Evolutionary conservation across 2,113 vertebrate genomes (phyloP).

Genomic region (Sitta europaea): DNA sequence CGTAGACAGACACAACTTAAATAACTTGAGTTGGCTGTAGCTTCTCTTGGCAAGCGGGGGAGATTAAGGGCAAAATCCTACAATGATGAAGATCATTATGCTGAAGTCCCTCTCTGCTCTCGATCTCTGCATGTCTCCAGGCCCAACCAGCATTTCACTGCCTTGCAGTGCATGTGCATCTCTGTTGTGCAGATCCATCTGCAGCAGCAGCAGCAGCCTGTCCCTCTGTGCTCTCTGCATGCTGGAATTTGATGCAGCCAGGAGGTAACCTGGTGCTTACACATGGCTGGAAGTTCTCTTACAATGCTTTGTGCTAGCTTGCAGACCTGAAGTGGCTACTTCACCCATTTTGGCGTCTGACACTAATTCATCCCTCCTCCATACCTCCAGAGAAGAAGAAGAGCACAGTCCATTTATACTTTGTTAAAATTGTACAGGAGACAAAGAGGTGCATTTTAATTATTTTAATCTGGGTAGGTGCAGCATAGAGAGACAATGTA

Average conservation of each 20-base stretch:
- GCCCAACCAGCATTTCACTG: rapidly evolving
- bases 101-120: background rate
- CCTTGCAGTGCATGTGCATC: background rate
- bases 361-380: background rate
- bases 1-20: background rate
- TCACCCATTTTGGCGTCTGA: background rate
- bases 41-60: background rate
- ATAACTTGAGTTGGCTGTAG: background rate
- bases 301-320: background rate
- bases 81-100: background rate
- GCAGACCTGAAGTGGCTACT: background rate
- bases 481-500: background rate
- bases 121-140: background rate
- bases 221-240: background rate
- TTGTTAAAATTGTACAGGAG: background rate
- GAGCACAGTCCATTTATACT: background rate
- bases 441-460: background rate
- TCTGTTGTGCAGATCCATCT: background rate
- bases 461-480: background rate
- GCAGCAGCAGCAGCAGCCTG: background rate
- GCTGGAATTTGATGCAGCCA: background rate
- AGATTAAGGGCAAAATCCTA: background rate
- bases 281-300: background rate
- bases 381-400: background rate
- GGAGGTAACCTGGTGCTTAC: background rate